Evolutionary conservation across 1,140 invertebrate genomes (phyloP), one percentile per base, ranked within the genome.

Genomic region (Drosophila sproati): DNA sequence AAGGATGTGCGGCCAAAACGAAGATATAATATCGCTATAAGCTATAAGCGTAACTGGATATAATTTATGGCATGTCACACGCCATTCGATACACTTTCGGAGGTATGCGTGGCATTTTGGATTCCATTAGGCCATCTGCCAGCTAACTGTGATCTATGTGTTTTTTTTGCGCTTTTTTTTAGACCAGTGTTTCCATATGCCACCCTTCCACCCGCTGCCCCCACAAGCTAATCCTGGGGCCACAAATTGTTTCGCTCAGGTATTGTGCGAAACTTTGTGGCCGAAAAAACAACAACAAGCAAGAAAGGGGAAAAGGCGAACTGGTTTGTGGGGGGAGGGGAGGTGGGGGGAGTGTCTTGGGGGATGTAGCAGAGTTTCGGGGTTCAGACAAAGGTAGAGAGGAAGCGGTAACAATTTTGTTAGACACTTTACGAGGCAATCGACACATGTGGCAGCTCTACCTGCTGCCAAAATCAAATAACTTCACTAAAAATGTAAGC

Each of bases 401-500:
- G 32, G 45, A 59, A 54, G 7, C 48, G 55, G 64, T 60, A 69
- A 73, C 71, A 74, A 70, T 57, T 74, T 70, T 56, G 57, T 50
- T 72, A 55, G 61, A n/a, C 57, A 77, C 68, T 78, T 77, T 77
- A 78, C 62, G 73, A 72, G 73, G 61, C 71, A 78, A 68, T 73
- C 77, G 69, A 54, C 70, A 79, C 70, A 79, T 79, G 59, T 50
- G 64, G 63, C 51, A 20, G 12, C 32, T 48, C 29, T 5, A 31
- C 31, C 35, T 32, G 51, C 31, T 59, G 20, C 55, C 64, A 60
- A 80, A 82, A 77, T 76, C 80, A 82, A 82, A 78, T 82, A 82
- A 72, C 80, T 80, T 69, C 66, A 82, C 71, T 82, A 71, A 72
- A 70, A 82, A 78, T 63, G 77, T 67, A 63, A 78, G 70, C 79